Base-by-base conservation (phyloP, 2,888 invertebrate genomes). In the Arrhopalites spinosus region DNA sequence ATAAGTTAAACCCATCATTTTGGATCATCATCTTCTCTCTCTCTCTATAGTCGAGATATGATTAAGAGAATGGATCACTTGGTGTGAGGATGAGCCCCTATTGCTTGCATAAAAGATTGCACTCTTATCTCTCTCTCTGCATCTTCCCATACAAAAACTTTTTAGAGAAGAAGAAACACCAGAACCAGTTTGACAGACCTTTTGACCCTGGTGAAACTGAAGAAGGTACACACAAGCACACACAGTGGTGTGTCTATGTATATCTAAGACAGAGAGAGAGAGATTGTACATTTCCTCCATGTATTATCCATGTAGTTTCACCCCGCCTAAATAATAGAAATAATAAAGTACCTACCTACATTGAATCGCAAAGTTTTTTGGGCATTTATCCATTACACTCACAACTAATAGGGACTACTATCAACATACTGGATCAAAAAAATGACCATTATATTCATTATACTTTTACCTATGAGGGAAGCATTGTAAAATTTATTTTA, bases 201-300 rank as follows among this genome's bases (percentile, higher is more conserved):
- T 64, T 64, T 64, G 64, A 64, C 64, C 64, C 64, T 43, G 64
- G 20, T 64, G 64, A 64, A 64, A 64, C 36, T 64, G 30, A 36
- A 64, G 36, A 23, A 50, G 50, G 20, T 20, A 20, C 20, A 15
- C 20, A 50, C 17, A 50, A 11, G 50, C 15, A 50, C 20, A n/a
- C 15, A 50, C n/a, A 23, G 8, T n/a, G n/a, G n/a, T 53, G 20
- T 53, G 53, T 17, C 13, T 47, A 17, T 13, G n/a, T 47, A 47
- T 47, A 47, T 47, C 1, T 47, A 7, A 47, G 13, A 47, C 20
- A 56, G 23, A 56, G 23, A 56, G 20, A 27, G 23, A 59, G 20
- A 59, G 11, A 27, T 13, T 59, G 20, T 59, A 3, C 15, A 13
- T 59, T 8, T 59, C 20, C 53, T n/a, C 53, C 53, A 11, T 59